A percentile compares a stretch with the other conserved stretches of the same genome.
phyloP scores from a whole-genome alignment of 2,113 vertebrate species.

The Vulpes vulpes region DNA sequence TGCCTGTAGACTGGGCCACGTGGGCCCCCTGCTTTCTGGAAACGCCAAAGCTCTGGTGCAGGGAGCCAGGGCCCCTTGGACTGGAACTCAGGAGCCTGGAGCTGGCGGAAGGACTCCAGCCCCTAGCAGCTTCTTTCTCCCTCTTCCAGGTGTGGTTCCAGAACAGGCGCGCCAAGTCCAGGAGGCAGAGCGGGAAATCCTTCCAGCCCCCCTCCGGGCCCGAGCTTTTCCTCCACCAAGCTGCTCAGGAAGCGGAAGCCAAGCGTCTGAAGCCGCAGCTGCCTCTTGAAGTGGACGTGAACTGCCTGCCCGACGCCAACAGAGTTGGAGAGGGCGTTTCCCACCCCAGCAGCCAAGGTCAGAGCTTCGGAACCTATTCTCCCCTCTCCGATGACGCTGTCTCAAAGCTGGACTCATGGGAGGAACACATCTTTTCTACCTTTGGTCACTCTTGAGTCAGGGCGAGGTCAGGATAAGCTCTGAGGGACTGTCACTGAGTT shows the following conservation, averaged over 20 bases:
- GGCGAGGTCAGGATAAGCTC: not conserved
- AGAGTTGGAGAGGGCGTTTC: not conserved
- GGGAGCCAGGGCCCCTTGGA: not conserved
- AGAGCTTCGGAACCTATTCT: conserved; percentile 85
- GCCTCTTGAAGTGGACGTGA: conserved; percentile 65
- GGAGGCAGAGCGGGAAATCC: conserved; percentile 88
- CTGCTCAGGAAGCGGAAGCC: conserved; percentile 85
- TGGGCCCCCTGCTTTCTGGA: not conserved
- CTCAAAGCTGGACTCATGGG: conserved; percentile 92
- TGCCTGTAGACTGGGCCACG: no score
- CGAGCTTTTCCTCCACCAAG: not conserved
- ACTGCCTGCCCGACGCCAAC: not conserved
- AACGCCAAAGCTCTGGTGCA: not conserved
- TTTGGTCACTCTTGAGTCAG: conserved; percentile 77
- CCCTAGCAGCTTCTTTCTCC: not conserved
- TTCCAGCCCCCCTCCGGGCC: not conserved
- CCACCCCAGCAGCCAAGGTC: conserved; percentile 27
- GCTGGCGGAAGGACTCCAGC: not conserved
- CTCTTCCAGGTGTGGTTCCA: conserved; percentile 95
- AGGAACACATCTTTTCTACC: conserved; percentile 88
- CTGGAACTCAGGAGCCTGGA: not conserved
- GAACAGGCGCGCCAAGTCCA: conserved; percentile 94
- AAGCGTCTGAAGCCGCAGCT: conserved; percentile 88
- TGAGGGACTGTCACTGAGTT: not conserved
- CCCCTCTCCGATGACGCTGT: conserved; percentile 86